Base-by-base conservation (phyloP, 2,888 invertebrate species). In the Aleiodes leptofemur region DNA sequence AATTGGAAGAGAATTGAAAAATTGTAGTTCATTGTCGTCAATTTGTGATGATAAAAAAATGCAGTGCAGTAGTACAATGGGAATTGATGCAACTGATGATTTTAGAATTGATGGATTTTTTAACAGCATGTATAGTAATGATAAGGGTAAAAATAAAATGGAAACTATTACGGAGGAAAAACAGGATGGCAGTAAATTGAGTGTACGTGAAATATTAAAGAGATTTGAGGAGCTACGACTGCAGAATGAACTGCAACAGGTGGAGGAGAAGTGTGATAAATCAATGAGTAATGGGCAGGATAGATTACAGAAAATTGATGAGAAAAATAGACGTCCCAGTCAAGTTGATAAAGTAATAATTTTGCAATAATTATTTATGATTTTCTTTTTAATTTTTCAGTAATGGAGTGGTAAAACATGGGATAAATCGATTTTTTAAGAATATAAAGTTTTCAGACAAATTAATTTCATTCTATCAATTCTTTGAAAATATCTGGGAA, bases 141-240 rank as follows among this genome's bases (percentile, higher is more conserved):
- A 88, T 51, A 86, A 11, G 79, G 86, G 6, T 87, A 88, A 69
- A 69, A 85, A 38, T 86, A 89, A 88, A 75, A 95, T 96, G 95
- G 95, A 95, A 89, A 96, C 96, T 69, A 96, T 96, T 79, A 92
- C 94, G 76, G 96, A 96, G 88, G 96, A 96, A 85, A 92, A 92
- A 50, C 79, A 80, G n/a, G 95, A 96, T 87, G 86, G 85, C 0
- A 94, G 94, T n/a, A 96, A 96, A 90, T 92, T 96, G 84, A 95
- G 96, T 79, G 96, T 96, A 79, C 94, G 94, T 87, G 96, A 95
- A 86, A 96, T 96, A 82, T 91, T 96, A 83, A 95, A 95, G 72
- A 91, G 96, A 80, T 96, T 96, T 90, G 96, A 96, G 90, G 94
- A 94, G 86, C 91, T 94, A 81, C 92, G 90, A 70, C 85, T 86